Base-by-base conservation (phyloP, 2,797 vertebrate species). In the Trematomus bernacchii region DNA sequence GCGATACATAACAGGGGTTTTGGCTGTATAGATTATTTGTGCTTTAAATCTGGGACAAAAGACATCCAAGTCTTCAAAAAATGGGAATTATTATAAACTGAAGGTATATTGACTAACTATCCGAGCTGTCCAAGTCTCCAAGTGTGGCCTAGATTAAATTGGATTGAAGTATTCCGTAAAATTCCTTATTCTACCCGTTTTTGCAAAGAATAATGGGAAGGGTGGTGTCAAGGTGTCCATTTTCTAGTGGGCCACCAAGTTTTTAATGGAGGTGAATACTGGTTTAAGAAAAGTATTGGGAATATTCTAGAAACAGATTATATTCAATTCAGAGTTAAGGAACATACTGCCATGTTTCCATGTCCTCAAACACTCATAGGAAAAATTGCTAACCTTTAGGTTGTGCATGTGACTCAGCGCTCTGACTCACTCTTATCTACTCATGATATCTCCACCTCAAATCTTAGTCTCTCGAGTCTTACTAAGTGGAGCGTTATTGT, bases 151-250 rank as follows among this genome's bases (percentile, higher is more conserved):
- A 23, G 4, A 63, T 5, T 62, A 1, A 30, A 37, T 44, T 63
- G 14, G 0, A 15, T 18, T 3, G 15, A 23, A 55, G 40, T 62
- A 10, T 21, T 21, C 3, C 13, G 3, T 4, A 15, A 55, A 10
- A 10, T 46, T 37, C 1, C 19, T 55, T 23, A n/a, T 9, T 33
- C 1, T 1, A 40, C 15, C 19, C 2, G 3, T 2, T 51, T 40
- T 40, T 12, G 11, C 4, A 42, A 11, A 11, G 14, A 37, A 63
- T 7, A 4, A 71, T 7, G 8, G 33, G 7, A 37, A 37, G 33
- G 33, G 10, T 0, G 0, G n/a, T 44, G n/a, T 18, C 0, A 30
- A 14, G 19, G 1, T 13, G 8, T 19, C 4, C 0, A 27, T 47
- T 14, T 46, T 33, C 1, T 10, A 12, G 3, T 13, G 6, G 10